Percentiles rank a stretch among this genome's conserved stretches.
phyloP scores from a whole-genome alignment of 2,888 invertebrate genomes.

The Bembecia ichneumoniformis region DNA sequence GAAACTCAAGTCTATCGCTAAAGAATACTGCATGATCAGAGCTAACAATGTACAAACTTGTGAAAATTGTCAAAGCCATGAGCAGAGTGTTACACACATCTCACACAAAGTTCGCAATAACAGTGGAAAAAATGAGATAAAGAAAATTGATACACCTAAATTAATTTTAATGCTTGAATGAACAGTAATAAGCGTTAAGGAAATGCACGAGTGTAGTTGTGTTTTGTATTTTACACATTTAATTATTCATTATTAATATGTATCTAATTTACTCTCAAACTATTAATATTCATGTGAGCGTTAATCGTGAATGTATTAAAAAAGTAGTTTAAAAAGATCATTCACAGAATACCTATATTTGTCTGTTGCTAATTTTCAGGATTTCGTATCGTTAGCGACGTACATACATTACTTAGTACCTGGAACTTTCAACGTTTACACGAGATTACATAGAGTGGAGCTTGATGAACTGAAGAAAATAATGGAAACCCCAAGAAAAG shows the following conservation, averaged over 20 bases:
- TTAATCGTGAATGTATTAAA: not conserved
- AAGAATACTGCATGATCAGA: too few species aligned
- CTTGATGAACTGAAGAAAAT: slow-evolving; percentile 17
- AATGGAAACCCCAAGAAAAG: not conserved
- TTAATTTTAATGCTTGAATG: too few species aligned
- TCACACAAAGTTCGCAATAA: too few species aligned
- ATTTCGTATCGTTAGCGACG: slow-evolving; percentile 17
- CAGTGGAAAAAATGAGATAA: too few species aligned
- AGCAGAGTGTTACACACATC: too few species aligned
- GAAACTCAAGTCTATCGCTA: too few species aligned
- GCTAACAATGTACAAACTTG: too few species aligned
- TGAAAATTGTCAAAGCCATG: too few species aligned
- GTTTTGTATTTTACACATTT: too few species aligned
- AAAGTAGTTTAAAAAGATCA: not conserved
- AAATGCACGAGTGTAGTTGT: too few species aligned
- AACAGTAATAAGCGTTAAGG: too few species aligned
- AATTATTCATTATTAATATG: not conserved
- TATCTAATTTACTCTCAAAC: slow-evolving; percentile 9
- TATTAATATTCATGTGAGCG: slow-evolving; percentile 30
- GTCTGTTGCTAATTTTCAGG: not conserved
- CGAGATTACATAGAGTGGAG: slow-evolving; percentile 6
- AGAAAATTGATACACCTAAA: too few species aligned
- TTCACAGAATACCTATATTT: not conserved
- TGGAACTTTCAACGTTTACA: slow-evolving; percentile 33
- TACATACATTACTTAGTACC: slow-evolving; percentile 41